Evolutionary conservation across 2,797 vertebrate genomes (phyloP), one percentile per base, ranked within the genome.

Genomic region (Artibeus jamaicensis): DNA sequence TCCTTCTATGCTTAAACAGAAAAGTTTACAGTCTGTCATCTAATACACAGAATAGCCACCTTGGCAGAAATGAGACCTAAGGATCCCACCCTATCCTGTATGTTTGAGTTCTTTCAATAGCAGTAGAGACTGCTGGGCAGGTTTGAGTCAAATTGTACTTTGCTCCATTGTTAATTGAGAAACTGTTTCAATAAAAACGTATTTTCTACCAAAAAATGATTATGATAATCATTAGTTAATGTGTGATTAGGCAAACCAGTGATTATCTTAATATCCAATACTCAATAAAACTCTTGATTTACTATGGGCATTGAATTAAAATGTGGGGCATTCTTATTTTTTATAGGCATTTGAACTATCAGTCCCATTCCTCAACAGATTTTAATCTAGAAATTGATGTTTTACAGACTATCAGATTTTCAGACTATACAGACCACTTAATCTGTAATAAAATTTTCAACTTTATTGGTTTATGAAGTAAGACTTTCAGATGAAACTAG

Each of bases 101-200:
- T 83, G 81, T 97, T 86, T 93, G 94, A 96, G 79, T 96, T 97
- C 83, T 96, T 97, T 96, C 78, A 89, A 84, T 97, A 94, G 96
- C 83, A 76, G 73, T 96, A 97, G 84, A 95, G 93, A 91, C 94
- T 96, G 92, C 90, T 96, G 94, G 94, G 96, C 95, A 96, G 89
- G 78, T 96, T 92, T 95, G 57, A 97, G 88, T 97, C 73, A 96
- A 90, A 86, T 50, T 96, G 94, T 97, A 95, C 94, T 97, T 98
- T 94, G 93, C 86, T 97, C 95, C 97, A 91, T 95, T 96, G 96
- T 97, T 97, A 97, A 97, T 95, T 97, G 97, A 97, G 46, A 96
- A 97, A 95, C 92, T 97, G 97, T 95, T 98, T 97, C 87, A 98
- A 97, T 98, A 98, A 98, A 98, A 98, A 97, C 95, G 96, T 98